phyloP scores from a whole-genome alignment of 2,113 vertebrate species.

The Pseudorectes ferrugineus region DNA sequence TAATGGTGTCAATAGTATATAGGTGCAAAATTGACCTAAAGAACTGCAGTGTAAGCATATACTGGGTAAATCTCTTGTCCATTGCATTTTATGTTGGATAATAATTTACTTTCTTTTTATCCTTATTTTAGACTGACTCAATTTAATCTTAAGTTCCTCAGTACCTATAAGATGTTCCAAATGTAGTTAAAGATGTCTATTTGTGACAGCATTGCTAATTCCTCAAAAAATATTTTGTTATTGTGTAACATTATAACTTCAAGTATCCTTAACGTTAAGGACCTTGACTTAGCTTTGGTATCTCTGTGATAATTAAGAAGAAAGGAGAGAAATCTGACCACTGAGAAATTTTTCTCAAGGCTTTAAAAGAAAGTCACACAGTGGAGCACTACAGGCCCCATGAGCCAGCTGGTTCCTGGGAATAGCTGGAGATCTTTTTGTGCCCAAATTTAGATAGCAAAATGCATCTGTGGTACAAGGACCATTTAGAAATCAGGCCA shows the following conservation, averaged over 20 bases:
- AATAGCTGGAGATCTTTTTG: not conserved
- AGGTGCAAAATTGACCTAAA: not conserved
- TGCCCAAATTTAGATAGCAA: not conserved
- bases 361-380: not conserved
- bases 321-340: not conserved
- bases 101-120: not conserved
- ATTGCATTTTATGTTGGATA: not conserved
- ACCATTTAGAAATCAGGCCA: not conserved
- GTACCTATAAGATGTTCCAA: not conserved
- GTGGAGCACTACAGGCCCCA: not conserved
- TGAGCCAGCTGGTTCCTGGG: not conserved
- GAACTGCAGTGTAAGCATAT: not conserved
- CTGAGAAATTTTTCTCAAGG: not conserved
- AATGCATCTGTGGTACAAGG: not conserved
- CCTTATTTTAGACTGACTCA: not conserved
- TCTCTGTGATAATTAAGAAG: not conserved
- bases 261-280: not conserved
- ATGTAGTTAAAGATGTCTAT: not conserved
- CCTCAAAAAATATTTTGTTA: not conserved
- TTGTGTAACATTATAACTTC: not conserved
- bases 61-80: not conserved
- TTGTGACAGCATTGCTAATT: not conserved
- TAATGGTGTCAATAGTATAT: not conserved
- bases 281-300: not conserved
- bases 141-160: not conserved